Evolutionary conservation across 2,888 invertebrate species (phyloP).

Genomic region (Drosophila monieri): DNA sequence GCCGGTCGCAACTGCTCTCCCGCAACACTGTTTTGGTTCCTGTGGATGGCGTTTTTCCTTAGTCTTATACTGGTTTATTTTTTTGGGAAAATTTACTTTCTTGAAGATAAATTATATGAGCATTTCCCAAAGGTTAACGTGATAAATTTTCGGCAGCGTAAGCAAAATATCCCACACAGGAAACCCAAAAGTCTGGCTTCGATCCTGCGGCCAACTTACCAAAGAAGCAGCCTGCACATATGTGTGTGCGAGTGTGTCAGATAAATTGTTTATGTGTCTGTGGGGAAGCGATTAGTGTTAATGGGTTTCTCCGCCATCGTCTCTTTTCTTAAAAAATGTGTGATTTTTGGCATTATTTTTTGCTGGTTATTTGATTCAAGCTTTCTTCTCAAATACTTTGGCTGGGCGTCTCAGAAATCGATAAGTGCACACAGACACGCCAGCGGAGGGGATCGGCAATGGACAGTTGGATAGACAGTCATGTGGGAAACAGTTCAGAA

Average conservation of each 20-base stretch:
- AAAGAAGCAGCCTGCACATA: slow-evolving; percentile 40
- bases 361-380: slow-evolving; percentile 65
- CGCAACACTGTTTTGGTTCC: slow-evolving; percentile 31
- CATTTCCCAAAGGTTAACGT: slow-evolving; percentile 80
- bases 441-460: slow-evolving; percentile 30
- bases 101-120: slow-evolving; percentile 79
- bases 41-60: slow-evolving; percentile 28
- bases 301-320: slow-evolving; percentile 63
- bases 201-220: slow-evolving; percentile 70
- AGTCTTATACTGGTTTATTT: slow-evolving; percentile 27
- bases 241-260: slow-evolving; percentile 58
- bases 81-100: slow-evolving; percentile 70
- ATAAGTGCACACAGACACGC: slow-evolving; percentile 64
- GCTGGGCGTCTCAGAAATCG: slow-evolving; percentile 72
- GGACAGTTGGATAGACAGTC: slow-evolving; percentile 59
- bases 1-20: slow-evolving; percentile 23
- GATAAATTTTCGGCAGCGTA: slow-evolving; percentile 77
- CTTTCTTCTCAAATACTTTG: slow-evolving; percentile 63
- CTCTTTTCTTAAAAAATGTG: slow-evolving; percentile 62
- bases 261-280: slow-evolving; percentile 82
- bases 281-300: slow-evolving; percentile 81
- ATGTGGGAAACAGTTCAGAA: slow-evolving; percentile 60
- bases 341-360: slow-evolving; percentile 68
- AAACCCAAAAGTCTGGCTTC: slow-evolving; percentile 69
- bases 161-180: slow-evolving; percentile 66